phyloP scores from a whole-genome alignment of 1,140 invertebrate genomes.

The Ditylenchus dipsaci region DNA sequence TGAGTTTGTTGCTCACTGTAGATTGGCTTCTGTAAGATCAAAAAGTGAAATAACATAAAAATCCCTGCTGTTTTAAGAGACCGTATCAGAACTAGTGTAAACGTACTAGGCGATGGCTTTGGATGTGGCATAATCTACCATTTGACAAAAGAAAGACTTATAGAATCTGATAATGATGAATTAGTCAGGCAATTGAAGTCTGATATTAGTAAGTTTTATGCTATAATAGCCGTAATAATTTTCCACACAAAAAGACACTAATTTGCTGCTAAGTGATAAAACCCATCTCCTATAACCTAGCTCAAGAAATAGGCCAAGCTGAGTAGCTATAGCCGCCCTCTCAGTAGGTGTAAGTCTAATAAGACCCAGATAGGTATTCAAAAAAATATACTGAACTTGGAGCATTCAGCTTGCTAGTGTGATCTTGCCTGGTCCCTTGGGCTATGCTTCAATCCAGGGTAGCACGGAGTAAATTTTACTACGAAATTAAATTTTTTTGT shows the following conservation, averaged over 20 bases:
- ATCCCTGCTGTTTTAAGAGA: constrained; percentile 67
- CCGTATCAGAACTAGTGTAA: constrained; percentile 89
- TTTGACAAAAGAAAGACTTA: constrained; percentile 48
- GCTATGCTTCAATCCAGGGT: no score
- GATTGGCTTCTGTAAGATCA: constrained; percentile 86
- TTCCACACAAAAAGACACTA: background rate
- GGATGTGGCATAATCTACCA: constrained; percentile 84
- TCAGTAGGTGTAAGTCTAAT: no score
- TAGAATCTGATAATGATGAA: constrained; percentile 57
- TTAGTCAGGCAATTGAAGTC: constrained; percentile 41
- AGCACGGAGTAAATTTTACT: no score
- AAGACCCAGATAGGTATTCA: no score
- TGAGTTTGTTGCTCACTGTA: constrained; percentile 83
- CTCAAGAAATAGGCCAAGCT: background rate
- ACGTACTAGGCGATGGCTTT: constrained; percentile 82
- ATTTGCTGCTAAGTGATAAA: constrained; percentile 7
- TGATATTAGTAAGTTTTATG: constrained; percentile 35
- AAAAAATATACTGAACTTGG: no score
- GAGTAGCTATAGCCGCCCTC: background rate
- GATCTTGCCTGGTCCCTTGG: no score
- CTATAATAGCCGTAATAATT: no score
- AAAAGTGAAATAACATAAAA: no score
- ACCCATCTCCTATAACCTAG: background rate
- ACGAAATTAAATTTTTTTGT: no score
- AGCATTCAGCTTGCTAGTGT: no score